Percentiles rank a stretch among this genome's conserved stretches.
phyloP scores from a whole-genome alignment of 2,797 vertebrate genomes.

The Gymnothorax reevesii region DNA sequence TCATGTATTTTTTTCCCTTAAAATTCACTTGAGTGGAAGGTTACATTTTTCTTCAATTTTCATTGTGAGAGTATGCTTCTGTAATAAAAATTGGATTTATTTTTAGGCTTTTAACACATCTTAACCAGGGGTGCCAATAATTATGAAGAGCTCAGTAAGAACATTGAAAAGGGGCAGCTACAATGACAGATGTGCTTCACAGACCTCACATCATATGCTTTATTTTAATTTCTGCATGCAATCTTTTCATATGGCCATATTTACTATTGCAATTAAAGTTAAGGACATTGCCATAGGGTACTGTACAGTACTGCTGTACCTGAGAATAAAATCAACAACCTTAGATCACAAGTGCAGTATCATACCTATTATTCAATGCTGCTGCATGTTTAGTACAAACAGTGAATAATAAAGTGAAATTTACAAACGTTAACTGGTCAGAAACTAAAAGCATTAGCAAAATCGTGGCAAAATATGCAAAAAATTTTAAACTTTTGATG shows the following conservation, averaged over 20 bases:
- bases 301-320: background rate
- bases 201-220: background rate
- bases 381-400: background rate
- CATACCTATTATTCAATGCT: background rate
- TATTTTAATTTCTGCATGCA: background rate
- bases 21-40: too few relatives aligned
- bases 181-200: background rate
- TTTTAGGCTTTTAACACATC: too few relatives aligned
- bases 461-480: background rate
- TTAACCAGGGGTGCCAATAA: too few relatives aligned
- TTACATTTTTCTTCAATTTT: too few relatives aligned
- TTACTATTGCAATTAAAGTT: background rate
- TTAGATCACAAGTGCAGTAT: background rate
- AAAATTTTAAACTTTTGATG: background rate
- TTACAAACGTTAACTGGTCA: background rate
- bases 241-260: background rate
- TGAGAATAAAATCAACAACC: background rate
- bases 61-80: too few relatives aligned
- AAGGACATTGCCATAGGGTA: background rate
- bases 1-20: too few relatives aligned
- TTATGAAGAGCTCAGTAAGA: background rate
- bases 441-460: background rate
- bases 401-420: background rate
- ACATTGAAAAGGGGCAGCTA: background rate
- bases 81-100: too few relatives aligned